A percentile compares a stretch with the other conserved stretches of the same genome.
These are phyloP conservation scores for Pelusios castaneus DNA, from an alignment of 2,113 vertebrate genomes.

Conservation along the genomic window DNA sequence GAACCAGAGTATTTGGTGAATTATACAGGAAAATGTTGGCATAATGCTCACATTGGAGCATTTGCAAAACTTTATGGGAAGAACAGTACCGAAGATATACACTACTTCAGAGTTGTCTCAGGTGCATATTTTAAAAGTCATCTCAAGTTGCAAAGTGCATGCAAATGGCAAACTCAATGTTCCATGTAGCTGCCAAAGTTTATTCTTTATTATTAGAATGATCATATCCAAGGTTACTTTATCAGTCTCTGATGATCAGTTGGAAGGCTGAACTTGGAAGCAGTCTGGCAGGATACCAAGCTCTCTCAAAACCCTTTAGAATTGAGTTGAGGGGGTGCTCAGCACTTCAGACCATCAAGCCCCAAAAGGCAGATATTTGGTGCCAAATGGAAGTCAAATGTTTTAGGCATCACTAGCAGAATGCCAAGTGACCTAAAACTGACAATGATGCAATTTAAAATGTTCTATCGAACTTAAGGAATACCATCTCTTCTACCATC, in stretches of 20 bases:
- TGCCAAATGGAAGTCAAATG: neutral
- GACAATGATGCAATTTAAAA: neutral
- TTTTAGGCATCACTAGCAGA: neutral
- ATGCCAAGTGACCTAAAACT: neutral
- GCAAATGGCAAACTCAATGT: slow-evolving; percentile 47
- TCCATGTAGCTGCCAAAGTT: slow-evolving; percentile 44
- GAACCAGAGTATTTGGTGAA: neutral
- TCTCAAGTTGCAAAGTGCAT: slow-evolving; percentile 45
- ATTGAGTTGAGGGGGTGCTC: neutral
- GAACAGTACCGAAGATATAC: slow-evolving; percentile 38
- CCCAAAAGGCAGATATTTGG: neutral
- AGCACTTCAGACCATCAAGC: neutral
- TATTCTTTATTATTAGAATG: neutral
- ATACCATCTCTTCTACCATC: neutral
- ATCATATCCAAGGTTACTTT: slow-evolving; percentile 16
- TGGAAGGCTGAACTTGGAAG: fast-evolving
- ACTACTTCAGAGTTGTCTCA: slow-evolving; percentile 13
- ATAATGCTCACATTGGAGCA: slow-evolving; percentile 2
- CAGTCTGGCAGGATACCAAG: neutral
- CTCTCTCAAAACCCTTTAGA: neutral
- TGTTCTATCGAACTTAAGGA: neutral
- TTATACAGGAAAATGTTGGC: neutral
- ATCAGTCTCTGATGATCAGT: neutral
- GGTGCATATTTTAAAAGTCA: slow-evolving; percentile 58
- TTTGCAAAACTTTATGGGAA: slow-evolving; percentile 28